A percentile compares a stretch with the other conserved stretches of the same genome.
These are phyloP conservation scores for Xylocopa sonorina DNA, from an alignment of 1,140 invertebrate species.

Conservation along the genomic window DNA sequence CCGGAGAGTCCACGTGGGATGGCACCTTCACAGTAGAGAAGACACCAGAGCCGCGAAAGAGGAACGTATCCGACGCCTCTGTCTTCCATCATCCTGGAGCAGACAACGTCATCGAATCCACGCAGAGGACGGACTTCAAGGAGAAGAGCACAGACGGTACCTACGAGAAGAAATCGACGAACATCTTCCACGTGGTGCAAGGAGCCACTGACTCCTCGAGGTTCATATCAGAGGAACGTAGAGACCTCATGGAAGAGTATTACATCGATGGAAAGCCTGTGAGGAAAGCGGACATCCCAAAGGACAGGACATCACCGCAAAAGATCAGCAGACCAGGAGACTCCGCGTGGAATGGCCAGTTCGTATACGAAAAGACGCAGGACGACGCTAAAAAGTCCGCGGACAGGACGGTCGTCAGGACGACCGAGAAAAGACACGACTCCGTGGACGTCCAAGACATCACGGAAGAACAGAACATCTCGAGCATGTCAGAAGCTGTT, in stretches of 20 bases:
- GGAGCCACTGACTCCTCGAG: constrained; percentile 52
- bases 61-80: constrained; percentile 36
- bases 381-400: constrained; percentile 14
- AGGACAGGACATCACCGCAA: constrained; percentile 15
- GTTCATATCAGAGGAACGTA: constrained; percentile 57
- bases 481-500: constrained; percentile 40
- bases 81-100: constrained; percentile 20
- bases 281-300: neutral
- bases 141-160: constrained; percentile 53
- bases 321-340: constrained; percentile 53
- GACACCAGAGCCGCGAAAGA: neutral
- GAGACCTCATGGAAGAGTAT: constrained; percentile 40
- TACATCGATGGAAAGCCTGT: constrained; percentile 11
- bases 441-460: constrained; percentile 64
- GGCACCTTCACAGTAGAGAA: constrained; percentile 52
- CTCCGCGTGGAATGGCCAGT: constrained; percentile 66
- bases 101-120: constrained; percentile 45
- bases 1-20: constrained; percentile 70
- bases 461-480: constrained; percentile 56
- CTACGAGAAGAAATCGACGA: constrained; percentile 60
- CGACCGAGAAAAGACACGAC: constrained; percentile 50
- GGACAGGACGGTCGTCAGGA: constrained; percentile 49
- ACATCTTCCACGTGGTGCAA: constrained; percentile 38
- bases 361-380: constrained; percentile 47
- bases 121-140: constrained; percentile 38